Evolutionary conservation across 2,113 vertebrate genomes (phyloP).

Genomic region (Brachionichthys hirsutus): DNA sequence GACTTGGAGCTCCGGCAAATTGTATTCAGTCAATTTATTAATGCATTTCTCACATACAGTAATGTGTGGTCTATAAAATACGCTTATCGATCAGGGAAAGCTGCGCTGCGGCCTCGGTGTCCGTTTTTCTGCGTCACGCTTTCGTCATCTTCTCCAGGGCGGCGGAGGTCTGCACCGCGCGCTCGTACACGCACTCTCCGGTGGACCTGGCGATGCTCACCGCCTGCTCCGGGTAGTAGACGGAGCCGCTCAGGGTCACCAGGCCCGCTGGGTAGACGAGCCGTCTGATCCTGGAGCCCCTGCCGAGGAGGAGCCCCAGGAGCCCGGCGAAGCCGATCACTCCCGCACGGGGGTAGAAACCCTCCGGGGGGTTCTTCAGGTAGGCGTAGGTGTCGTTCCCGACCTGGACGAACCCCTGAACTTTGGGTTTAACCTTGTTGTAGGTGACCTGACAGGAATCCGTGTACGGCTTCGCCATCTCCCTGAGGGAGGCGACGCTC

Average conservation of each 20-base stretch:
- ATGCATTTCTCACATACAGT: too few species aligned
- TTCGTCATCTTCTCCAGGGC: constrained; percentile 63
- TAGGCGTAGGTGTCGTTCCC: constrained; percentile 81
- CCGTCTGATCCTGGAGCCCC: constrained; percentile 88
- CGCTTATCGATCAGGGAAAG: too few species aligned
- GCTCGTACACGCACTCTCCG: constrained; percentile 68
- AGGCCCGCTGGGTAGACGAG: constrained; percentile 83
- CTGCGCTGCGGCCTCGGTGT: neutral
- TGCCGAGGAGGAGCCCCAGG: constrained; percentile 86
- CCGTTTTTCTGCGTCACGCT: neutral
- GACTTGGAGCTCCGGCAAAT: too few species aligned
- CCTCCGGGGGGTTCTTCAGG: constrained; percentile 85
- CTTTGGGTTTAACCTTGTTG: constrained; percentile 78
- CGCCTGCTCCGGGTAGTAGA: constrained; percentile 90
- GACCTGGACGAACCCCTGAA: constrained; percentile 78
- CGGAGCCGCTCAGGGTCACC: constrained; percentile 80
- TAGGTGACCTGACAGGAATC: constrained; percentile 74
- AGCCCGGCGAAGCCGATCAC: constrained; percentile 89
- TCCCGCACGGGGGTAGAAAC: constrained; percentile 92
- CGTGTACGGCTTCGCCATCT: constrained; percentile 42
- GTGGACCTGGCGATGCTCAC: constrained; percentile 75
- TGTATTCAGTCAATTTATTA: too few species aligned
- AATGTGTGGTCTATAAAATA: too few species aligned
- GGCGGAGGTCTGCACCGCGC: constrained; percentile 64
- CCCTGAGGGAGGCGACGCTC: constrained; percentile 54